These are phyloP conservation scores for Xestia rhomboidea DNA, from an alignment of 2,888 invertebrate genomes.

Conservation along the genomic window DNA sequence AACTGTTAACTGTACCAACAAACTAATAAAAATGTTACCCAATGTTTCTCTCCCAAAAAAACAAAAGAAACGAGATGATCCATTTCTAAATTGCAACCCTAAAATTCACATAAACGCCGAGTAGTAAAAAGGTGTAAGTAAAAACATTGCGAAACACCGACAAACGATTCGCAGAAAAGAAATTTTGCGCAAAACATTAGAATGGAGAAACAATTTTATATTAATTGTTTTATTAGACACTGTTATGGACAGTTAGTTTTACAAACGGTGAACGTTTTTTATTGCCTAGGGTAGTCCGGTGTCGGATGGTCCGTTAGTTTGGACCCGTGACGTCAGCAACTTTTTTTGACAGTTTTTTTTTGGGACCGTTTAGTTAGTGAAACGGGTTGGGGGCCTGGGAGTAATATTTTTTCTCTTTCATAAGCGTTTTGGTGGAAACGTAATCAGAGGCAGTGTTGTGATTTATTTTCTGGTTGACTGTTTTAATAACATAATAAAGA, in stretches of 20 bases:
- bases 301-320: constrained; percentile 71
- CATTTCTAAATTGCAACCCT: constrained; percentile 72
- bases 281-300: constrained; percentile 66
- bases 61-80: constrained; percentile 51
- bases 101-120: constrained; percentile 57
- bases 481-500: not conserved
- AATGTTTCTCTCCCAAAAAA: constrained; percentile 32
- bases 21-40: constrained; percentile 39
- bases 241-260: constrained; percentile 65
- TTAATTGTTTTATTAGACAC: constrained; percentile 75
- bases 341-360: constrained; percentile 69
- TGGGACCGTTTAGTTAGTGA: constrained; percentile 25
- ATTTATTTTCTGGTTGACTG: not conserved
- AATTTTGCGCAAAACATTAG: constrained; percentile 82
- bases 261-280: constrained; percentile 68
- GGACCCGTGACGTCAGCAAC: constrained; percentile 75
- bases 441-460: not conserved
- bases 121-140: constrained; percentile 42
- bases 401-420: not conserved
- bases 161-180: constrained; percentile 83
- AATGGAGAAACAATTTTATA: constrained; percentile 57
- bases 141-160: constrained; percentile 54
- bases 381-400: constrained; percentile 40
- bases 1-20: constrained; percentile 27
- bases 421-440: not conserved